Percentiles rank a stretch among this genome's conserved stretches.
These are phyloP conservation scores for Acromyrmex echinatior DNA, from an alignment of 1,140 invertebrate genomes.

Conservation along the genomic window DNA sequence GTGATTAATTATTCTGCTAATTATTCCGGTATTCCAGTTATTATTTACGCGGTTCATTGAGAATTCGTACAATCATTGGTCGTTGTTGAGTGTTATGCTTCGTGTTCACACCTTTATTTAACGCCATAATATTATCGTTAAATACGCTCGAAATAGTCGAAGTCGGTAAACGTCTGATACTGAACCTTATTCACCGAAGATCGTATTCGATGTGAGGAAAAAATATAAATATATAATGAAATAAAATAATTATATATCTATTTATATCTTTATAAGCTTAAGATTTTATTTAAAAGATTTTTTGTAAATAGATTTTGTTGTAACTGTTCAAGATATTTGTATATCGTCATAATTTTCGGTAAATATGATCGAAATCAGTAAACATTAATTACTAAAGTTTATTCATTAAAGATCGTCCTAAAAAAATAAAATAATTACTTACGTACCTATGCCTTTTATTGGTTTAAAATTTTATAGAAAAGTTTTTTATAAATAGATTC, in stretches of 20 bases:
- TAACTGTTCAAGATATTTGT: no score
- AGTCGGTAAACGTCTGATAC: neutral
- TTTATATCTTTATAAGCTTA: neutral
- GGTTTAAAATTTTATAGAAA: neutral
- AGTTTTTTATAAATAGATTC: no score
- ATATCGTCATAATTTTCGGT: no score
- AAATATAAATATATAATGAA: neutral
- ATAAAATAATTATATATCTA: neutral
- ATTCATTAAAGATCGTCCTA: no score
- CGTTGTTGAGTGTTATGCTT: neutral
- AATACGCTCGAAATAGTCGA: neutral
- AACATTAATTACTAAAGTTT: no score
- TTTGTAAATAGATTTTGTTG: no score
- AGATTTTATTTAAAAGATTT: neutral
- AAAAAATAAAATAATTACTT: neutral
- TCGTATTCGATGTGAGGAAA: neutral
- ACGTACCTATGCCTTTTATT: neutral
- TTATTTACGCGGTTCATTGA: conserved; percentile 21
- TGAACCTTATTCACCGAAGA: neutral
- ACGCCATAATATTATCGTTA: conserved; percentile 5
- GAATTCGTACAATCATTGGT: conserved; percentile 19
- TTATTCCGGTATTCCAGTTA: conserved; percentile 38
- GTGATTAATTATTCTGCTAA: conserved; percentile 57
- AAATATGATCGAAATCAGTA: no score
- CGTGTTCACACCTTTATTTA: neutral